A percentile compares a stretch with the other conserved stretches of the same genome.
Conservation (phyloP, 2,797 vertebrate species). For the Lindbergichthys nudifrons region DNA sequence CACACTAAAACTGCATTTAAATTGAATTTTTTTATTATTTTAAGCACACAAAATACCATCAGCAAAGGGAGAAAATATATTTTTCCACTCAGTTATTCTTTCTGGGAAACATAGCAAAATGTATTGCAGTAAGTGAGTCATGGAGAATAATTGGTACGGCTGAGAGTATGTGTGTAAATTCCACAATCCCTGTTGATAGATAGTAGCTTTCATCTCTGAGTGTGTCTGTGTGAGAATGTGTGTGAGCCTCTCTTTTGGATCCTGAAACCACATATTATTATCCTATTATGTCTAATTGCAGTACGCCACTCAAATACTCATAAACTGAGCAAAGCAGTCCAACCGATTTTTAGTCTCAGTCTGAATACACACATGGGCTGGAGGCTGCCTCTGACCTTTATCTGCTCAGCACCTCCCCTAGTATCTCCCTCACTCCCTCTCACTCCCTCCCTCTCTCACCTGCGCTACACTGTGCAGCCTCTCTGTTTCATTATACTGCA, state of each 20-base stretch:
- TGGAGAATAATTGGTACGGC: constrained; percentile 12
- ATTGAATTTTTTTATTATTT: not conserved
- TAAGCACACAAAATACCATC: not conserved
- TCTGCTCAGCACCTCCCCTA: constrained; percentile 57
- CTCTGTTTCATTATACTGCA: constrained; percentile 53
- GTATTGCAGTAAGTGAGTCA: constrained; percentile 16
- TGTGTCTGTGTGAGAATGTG: not conserved
- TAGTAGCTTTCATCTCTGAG: constrained; percentile 41
- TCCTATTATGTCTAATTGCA: constrained; percentile 55
- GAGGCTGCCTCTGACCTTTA: constrained; percentile 73
- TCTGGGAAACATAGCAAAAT: not conserved
- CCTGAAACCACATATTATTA: constrained; percentile 70
- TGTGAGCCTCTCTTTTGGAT: constrained; percentile 15
- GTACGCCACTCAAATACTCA: constrained; percentile 51
- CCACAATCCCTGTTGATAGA: constrained; percentile 26
- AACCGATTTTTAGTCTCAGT: constrained; percentile 59
- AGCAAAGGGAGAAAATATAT: not conserved
- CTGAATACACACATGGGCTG: constrained; percentile 51
- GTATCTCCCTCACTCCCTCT: constrained; percentile 54
- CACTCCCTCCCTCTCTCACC: constrained; percentile 28
- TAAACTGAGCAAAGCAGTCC: constrained; percentile 51
- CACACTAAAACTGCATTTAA: not conserved
- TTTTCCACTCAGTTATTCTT: not conserved
- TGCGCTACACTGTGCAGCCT: constrained; percentile 18
- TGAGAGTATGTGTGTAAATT: constrained; percentile 26